phyloP scores from a whole-genome alignment of 2,797 vertebrate species.

The Alauda arvensis region DNA sequence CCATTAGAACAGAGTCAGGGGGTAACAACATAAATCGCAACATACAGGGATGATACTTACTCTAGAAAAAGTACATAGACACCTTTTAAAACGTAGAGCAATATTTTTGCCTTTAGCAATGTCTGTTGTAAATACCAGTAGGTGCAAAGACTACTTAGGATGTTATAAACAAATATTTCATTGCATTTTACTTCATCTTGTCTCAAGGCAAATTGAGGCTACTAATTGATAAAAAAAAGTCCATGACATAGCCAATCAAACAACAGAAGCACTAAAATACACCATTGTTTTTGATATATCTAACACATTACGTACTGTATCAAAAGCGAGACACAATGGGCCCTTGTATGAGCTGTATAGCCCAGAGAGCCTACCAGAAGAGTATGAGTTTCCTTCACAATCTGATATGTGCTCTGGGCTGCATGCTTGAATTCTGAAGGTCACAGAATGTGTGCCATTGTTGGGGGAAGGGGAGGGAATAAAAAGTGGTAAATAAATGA shows the following conservation, averaged over 20 bases:
- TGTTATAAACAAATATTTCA: not conserved
- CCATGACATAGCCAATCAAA: not conserved
- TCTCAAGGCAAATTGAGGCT: not conserved
- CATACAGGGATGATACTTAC: not conserved
- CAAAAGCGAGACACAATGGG: not conserved
- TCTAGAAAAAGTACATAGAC: not conserved
- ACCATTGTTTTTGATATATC: not conserved
- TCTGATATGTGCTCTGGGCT: not conserved
- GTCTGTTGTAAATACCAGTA: not conserved
- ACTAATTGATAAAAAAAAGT: not conserved
- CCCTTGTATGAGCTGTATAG: not conserved
- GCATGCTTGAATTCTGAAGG: not conserved
- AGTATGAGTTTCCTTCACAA: not conserved
- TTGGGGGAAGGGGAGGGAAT: accelerated
- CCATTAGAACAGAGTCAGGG: too few relatives aligned
- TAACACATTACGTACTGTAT: not conserved
- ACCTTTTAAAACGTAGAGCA: not conserved
- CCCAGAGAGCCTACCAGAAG: not conserved
- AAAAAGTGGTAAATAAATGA: not conserved
- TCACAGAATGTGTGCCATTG: not conserved
- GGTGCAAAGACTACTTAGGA: not conserved
- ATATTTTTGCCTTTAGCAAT: not conserved
- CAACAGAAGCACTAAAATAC: not conserved
- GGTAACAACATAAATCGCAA: too few relatives aligned
- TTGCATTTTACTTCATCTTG: not conserved